Evolutionary conservation across 2,888 invertebrate species (phyloP).

Genomic region (Colostygia pectinataria): DNA sequence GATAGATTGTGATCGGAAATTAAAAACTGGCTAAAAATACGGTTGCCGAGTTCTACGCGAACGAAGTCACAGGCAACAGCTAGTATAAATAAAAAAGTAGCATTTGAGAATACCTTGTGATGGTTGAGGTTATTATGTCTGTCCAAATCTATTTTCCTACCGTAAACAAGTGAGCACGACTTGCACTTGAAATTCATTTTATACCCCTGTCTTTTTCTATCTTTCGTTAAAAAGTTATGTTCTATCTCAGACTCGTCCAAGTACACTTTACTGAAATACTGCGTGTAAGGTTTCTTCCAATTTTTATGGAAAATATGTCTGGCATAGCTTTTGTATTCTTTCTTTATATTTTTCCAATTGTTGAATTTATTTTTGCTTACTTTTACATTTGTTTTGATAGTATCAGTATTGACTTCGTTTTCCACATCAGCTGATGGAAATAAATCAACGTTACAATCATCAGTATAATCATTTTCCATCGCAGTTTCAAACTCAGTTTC

Average conservation of each 20-base stretch:
- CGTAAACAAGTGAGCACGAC: slow-evolving; percentile 18
- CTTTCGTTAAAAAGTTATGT: slow-evolving; percentile 29
- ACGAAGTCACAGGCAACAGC: no score
- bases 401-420: not conserved
- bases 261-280: slow-evolving; percentile 14
- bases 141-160: slow-evolving; percentile 31
- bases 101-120: slow-evolving; percentile 31
- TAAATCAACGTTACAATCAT: not conserved
- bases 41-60: no score
- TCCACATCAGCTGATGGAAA: not conserved
- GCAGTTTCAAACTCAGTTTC: not conserved
- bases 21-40: no score
- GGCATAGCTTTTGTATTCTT: slow-evolving; percentile 21
- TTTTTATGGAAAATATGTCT: not conserved
- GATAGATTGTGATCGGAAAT: no score
- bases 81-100: no score
- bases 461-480: no score
- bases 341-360: slow-evolving; percentile 7
- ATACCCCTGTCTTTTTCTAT: slow-evolving; percentile 23
- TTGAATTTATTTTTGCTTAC: slow-evolving; percentile 5
- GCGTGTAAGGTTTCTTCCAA: slow-evolving; percentile 15
- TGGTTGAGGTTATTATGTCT: slow-evolving; percentile 36
- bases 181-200: slow-evolving; percentile 20
- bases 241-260: slow-evolving; percentile 31
- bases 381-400: not conserved